Evolutionary conservation across 2,113 vertebrate genomes (phyloP), one percentile per base, ranked within the genome.

Genomic region (Oxyura jamaicensis): DNA sequence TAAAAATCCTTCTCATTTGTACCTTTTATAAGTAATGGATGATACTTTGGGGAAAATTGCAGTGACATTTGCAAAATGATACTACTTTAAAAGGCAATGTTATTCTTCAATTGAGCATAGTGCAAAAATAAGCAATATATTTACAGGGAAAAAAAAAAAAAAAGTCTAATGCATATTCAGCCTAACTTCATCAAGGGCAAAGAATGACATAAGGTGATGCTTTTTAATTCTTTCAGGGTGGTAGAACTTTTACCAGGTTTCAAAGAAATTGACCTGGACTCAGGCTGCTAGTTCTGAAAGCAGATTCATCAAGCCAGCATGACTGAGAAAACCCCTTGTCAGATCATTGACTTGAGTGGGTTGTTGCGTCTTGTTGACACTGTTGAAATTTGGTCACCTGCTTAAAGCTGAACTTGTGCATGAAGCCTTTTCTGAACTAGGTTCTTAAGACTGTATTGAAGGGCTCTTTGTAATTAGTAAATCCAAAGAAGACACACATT

Each of bases 51-150:
- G 84, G 94, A 90, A 96, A 97, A 96, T 97, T 97, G 88, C 84
- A 88, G 84, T 96, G 90, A 96, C 91, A 96, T 97, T 97, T 97
- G 88, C 46, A 56, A 96, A 97, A 97, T 93, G 62, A 97, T 91
- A 77, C 94, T 94, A 86, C 91, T 97, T 97, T 91, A 95, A 95
- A 97, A 96, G 59, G 93, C n/a, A 68, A 39, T 68, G 84, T 96
- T 97, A 90, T 92, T 96, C 73, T 91, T 92, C 90, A 82, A 76
- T 77, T 88, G 79, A 96, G 82, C 56, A 80, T 62, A 92, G 58
- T 60, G 52, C 28, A 96, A 91, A 95, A 93, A 91, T 90, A 96
- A 95, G 75, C 72, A 96, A 93, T 76, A 48, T 89, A 78, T 97
- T 94, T 96, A 93, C 69, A 42, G 22, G 50, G 41, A 41, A 41